Conservation (phyloP, 2,113 vertebrate species). For the Rana temporaria region DNA sequence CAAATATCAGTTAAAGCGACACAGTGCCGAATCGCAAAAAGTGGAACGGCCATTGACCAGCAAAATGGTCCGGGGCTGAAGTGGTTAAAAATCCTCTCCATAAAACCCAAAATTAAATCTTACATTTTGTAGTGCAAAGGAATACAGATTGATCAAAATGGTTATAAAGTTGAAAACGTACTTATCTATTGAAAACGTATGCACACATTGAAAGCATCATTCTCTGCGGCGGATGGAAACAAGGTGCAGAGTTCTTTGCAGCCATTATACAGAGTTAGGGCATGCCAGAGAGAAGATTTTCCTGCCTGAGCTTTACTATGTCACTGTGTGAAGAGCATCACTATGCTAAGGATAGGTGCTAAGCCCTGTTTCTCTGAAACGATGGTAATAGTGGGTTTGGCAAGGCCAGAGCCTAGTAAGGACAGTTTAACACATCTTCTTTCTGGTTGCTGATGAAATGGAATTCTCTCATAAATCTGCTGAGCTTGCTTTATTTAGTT, state of each 20-base stretch:
- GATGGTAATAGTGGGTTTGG: conserved; percentile 23
- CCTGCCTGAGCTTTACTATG: neutral
- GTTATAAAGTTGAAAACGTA: too few species aligned
- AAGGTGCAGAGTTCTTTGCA: neutral
- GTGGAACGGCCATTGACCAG: too few species aligned
- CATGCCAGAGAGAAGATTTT: neutral
- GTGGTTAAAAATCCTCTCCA: too few species aligned
- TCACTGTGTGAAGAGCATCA: neutral
- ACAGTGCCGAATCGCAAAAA: too few species aligned
- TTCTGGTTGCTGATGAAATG: conserved; percentile 1
- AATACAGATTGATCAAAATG: too few species aligned
- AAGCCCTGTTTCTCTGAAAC: conserved; percentile 24
- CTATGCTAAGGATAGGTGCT: neutral
- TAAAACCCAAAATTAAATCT: too few species aligned
- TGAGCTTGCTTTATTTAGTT: conserved; percentile 3
- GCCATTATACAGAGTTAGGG: neutral
- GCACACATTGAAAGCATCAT: too few species aligned
- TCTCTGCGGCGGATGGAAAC: too few species aligned
- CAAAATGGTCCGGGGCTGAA: too few species aligned
- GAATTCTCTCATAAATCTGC: conserved; percentile 9
- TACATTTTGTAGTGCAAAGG: too few species aligned
- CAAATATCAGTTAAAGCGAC: too few species aligned
- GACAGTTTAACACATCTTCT: conserved; percentile 13
- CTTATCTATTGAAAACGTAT: too few species aligned
- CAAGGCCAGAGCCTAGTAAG: neutral